phyloP scores from a whole-genome alignment of 1,140 invertebrate genomes.

The Sitophilus oryzae region DNA sequence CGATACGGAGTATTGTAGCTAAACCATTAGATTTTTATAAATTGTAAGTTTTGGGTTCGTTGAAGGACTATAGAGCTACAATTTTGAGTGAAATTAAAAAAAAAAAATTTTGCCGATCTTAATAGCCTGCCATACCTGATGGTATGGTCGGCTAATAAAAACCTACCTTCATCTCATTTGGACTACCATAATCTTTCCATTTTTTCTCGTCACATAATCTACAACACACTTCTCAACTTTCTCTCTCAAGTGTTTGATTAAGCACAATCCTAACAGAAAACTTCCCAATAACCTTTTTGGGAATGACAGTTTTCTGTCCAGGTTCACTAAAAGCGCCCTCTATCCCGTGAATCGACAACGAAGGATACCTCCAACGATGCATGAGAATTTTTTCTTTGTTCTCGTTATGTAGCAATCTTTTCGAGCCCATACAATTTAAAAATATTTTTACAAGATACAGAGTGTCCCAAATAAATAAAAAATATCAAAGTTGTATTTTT shows the following conservation, averaged over 20 bases:
- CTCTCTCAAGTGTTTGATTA: constrained; percentile 76
- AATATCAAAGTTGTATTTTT: too few species aligned
- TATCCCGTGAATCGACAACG: constrained; percentile 76
- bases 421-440: constrained; percentile 67
- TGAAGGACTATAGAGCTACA: too few species aligned
- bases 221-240: constrained; percentile 68
- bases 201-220: constrained; percentile 67
- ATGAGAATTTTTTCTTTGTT: constrained; percentile 76
- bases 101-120: too few species aligned
- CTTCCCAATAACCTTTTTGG: constrained; percentile 90
- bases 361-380: constrained; percentile 87
- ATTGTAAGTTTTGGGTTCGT: too few species aligned
- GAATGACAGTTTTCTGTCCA: constrained; percentile 96
- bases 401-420: constrained; percentile 65
- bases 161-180: constrained; percentile 77
- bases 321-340: constrained; percentile 89
- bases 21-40: too few species aligned
- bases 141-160: neutral
- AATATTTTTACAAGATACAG: too few species aligned
- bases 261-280: constrained; percentile 95
- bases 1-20: too few species aligned
- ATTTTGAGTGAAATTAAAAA: too few species aligned
- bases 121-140: neutral
- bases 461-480: too few species aligned
- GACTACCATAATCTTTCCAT: constrained; percentile 68